These are phyloP conservation scores for Homarus gammarus DNA, from an alignment of 2,888 invertebrate genomes.

Conservation along the genomic window DNA sequence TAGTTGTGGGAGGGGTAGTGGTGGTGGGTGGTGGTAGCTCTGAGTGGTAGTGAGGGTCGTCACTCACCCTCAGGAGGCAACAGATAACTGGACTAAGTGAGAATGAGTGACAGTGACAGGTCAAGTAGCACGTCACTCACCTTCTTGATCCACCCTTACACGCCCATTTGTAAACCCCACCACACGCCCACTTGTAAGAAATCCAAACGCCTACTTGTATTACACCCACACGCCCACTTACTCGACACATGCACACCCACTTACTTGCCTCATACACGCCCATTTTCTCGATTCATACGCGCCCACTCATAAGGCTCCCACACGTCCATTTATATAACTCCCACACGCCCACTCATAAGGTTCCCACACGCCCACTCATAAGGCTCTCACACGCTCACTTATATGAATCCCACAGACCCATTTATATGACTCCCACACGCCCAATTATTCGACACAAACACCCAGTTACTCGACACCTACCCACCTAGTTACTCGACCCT, in stretches of 20 bases:
- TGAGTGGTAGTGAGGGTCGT: too few species aligned
- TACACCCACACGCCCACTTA: background rate
- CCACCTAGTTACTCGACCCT: background rate
- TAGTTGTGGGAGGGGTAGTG: too few species aligned
- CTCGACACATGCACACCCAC: background rate
- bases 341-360: background rate
- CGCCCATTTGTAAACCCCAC: background rate
- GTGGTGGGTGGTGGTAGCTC: too few species aligned
- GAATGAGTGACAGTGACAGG: background rate
- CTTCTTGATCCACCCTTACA: background rate
- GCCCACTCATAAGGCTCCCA: background rate
- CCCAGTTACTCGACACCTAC: background rate
- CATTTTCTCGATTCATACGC: too few species aligned
- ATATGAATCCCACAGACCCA: too few species aligned
- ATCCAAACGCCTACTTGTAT: too few species aligned
- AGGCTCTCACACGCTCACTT: background rate
- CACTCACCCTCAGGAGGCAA: background rate
- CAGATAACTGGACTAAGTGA: background rate
- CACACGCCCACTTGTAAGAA: too few species aligned
- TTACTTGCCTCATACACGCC: background rate
- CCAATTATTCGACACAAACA: background rate
- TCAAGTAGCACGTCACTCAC: background rate
- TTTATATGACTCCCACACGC: background rate
- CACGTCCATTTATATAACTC: background rate
- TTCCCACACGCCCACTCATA: background rate